Percentiles rank a stretch among this genome's conserved stretches.
Conservation (phyloP, 1,140 invertebrate genomes). For the Latrodectus geometricus region DNA sequence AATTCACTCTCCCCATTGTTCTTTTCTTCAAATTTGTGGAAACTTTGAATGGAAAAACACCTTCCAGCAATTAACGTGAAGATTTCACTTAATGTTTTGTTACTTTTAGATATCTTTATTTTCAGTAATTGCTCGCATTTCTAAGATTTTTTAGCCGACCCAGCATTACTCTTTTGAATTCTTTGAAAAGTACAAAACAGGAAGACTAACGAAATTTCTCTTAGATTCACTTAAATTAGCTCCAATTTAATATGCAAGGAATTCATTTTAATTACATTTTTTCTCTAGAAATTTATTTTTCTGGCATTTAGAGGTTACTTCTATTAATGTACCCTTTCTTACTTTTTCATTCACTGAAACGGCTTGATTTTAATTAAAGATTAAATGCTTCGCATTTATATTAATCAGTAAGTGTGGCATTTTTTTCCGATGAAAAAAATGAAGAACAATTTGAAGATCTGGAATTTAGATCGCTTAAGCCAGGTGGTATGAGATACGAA, state of each 20-base stretch:
- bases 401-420: constrained; percentile 8
- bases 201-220: not conserved
- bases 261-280: constrained; percentile 55
- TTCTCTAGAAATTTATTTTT: constrained; percentile 32
- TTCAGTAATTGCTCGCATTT: constrained; percentile 25
- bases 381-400: constrained; percentile 44
- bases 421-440: constrained; percentile 9
- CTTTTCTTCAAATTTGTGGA: not conserved
- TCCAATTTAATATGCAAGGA: constrained; percentile 30
- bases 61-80: constrained; percentile 12
- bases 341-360: constrained; percentile 1
- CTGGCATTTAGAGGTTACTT: not conserved
- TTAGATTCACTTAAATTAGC: constrained; percentile 12
- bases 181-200: not conserved
- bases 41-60: not conserved
- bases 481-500: constrained; percentile 27
- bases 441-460: not conserved
- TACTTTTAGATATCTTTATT: constrained; percentile 45
- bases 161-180: constrained; percentile 4
- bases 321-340: not conserved
- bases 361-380: constrained; percentile 46
- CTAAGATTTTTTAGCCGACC: constrained; percentile 12
- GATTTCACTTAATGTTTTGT: constrained; percentile 33
- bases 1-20: too few relatives aligned
- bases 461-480: constrained; percentile 19